Evolutionary conservation across 2,797 vertebrate genomes (phyloP).

Genomic region (Loris lydekkerianus): DNA sequence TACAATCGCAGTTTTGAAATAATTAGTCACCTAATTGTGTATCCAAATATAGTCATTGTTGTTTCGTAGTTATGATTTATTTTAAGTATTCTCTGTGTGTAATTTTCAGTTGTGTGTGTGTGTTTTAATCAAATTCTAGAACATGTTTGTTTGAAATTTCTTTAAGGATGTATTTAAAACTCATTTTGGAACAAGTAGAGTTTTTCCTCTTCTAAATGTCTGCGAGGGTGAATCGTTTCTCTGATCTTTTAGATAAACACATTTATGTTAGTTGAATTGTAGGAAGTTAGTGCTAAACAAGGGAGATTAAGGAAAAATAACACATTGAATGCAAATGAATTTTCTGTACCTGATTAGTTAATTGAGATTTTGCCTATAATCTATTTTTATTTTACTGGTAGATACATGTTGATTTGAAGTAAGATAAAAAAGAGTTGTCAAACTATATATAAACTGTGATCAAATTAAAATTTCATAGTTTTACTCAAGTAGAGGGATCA

Average conservation of each 20-base stretch:
- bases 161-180: conserved; percentile 38
- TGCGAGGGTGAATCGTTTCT: not conserved
- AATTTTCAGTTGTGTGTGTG: conserved; percentile 58
- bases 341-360: conserved; percentile 2
- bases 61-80: conserved; percentile 51
- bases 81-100: conserved; percentile 54
- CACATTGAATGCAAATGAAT: not conserved
- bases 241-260: conserved; percentile 24
- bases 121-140: conserved; percentile 52
- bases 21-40: conserved; percentile 68
- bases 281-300: not conserved
- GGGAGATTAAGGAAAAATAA: conserved; percentile 3
- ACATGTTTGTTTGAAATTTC: conserved; percentile 48
- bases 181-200: conserved; percentile 20
- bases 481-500: not conserved
- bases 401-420: conserved; percentile 18
- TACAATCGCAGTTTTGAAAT: conserved; percentile 56
- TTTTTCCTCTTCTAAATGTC: conserved; percentile 31
- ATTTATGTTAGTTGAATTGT: not conserved
- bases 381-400: conserved; percentile 55
- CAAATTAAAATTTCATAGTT: conserved; percentile 37
- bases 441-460: not conserved
- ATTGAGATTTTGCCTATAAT: conserved; percentile 13
- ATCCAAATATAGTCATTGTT: conserved; percentile 57
- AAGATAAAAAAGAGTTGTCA: conserved; percentile 22